phyloP scores from a whole-genome alignment of 1,140 invertebrate genomes.

The Penaeus vannamei region DNA sequence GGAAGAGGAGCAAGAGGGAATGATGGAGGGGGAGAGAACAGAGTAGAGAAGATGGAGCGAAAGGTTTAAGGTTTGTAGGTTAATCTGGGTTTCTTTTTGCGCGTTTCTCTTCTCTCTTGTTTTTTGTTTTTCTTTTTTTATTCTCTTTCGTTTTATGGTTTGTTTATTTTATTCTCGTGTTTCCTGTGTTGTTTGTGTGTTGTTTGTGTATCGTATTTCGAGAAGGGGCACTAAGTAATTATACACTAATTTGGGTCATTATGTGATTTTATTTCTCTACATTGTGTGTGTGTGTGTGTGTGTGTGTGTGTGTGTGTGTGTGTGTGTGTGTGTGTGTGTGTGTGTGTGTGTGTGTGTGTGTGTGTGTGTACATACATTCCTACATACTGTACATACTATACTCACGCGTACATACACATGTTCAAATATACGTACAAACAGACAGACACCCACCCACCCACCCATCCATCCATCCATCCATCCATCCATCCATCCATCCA shows the following conservation, averaged over 20 bases:
- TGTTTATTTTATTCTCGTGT: too few relatives aligned
- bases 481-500: too few relatives aligned
- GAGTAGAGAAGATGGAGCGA: neutral
- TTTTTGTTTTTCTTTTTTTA: neutral
- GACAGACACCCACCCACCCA: neutral
- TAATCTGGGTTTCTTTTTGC: neutral
- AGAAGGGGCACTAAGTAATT: neutral
- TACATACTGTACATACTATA: neutral
- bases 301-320: neutral
- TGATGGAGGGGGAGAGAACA: neutral
- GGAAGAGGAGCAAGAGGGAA: neutral
- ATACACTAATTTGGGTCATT: neutral
- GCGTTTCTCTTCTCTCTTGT: too few relatives aligned
- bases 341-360: neutral
- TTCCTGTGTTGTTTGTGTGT: neutral
- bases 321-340: neutral
- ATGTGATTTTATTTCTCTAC: conserved; percentile 17
- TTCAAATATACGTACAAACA: neutral
- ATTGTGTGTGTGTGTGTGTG: neutral
- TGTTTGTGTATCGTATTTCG: neutral
- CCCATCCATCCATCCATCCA: neutral
- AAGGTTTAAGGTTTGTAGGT: conserved; percentile 6
- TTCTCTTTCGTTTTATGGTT: too few relatives aligned
- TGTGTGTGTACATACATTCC: neutral
- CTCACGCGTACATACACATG: conserved; percentile 27